phyloP scores from a whole-genome alignment of 2,113 vertebrate genomes.

The Parus major region DNA sequence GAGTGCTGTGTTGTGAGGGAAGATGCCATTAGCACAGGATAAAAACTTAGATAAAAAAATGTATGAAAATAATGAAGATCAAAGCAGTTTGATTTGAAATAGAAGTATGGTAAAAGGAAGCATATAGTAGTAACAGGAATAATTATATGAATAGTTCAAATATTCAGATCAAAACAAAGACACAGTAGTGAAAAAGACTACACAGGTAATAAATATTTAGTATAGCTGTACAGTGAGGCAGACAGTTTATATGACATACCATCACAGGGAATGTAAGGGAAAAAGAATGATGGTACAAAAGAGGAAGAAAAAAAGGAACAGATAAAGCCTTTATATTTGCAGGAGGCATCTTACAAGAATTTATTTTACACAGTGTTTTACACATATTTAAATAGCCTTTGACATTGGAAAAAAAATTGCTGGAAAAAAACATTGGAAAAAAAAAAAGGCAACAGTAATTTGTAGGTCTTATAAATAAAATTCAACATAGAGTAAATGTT shows the following conservation, averaged over 20 bases:
- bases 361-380: neutral
- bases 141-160: neutral
- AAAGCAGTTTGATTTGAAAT: neutral
- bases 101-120: neutral
- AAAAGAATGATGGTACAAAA: neutral
- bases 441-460: neutral
- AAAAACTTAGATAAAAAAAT: neutral
- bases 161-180: neutral
- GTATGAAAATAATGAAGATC: neutral
- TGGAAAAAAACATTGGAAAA: neutral
- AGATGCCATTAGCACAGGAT: neutral
- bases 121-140: neutral
- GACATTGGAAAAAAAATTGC: neutral
- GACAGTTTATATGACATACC: neutral
- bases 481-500: neutral
- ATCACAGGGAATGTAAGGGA: neutral
- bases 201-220: neutral
- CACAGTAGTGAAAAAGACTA: neutral
- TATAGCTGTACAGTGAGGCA: neutral
- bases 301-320: neutral
- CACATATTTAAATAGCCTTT: neutral
- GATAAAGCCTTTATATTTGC: neutral
- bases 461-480: neutral
- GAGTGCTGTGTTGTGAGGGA: neutral
- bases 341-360: neutral